Percentiles rank a stretch among this genome's conserved stretches.
Evolutionary conservation across 1,140 invertebrate species (phyloP).

Genomic region (Penaeus japonicus): DNA sequence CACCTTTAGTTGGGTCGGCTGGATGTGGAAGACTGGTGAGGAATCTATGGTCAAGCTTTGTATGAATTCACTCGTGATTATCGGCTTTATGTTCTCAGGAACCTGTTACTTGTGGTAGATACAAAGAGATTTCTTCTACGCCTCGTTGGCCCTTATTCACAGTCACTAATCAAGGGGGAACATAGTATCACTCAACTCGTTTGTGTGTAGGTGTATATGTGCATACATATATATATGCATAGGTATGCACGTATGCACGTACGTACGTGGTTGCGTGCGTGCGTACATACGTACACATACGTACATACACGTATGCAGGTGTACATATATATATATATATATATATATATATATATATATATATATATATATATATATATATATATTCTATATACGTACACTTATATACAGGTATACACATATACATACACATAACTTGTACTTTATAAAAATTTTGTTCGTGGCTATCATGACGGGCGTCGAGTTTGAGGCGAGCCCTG

Average conservation of each 20-base stretch:
- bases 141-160: slow-evolving; percentile 21
- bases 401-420: too few species aligned
- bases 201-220: too few species aligned
- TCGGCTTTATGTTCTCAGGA: slow-evolving; percentile 33
- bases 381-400: too few species aligned
- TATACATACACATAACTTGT: background rate
- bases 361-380: too few species aligned
- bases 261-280: background rate
- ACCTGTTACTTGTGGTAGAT: slow-evolving; percentile 55
- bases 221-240: background rate
- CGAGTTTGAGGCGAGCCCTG: background rate
- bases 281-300: background rate
- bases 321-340: too few species aligned
- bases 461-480: background rate
- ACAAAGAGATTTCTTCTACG: slow-evolving; percentile 36
- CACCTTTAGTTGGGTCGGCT: slow-evolving; percentile 40
- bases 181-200: background rate
- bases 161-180: background rate
- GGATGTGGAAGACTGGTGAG: slow-evolving; percentile 53
- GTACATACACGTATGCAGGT: background rate
- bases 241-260: background rate
- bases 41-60: slow-evolving; percentile 53
- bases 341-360: too few species aligned
- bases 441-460: background rate
- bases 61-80: slow-evolving; percentile 48